Evolutionary conservation across 2,888 invertebrate genomes (phyloP), one percentile per base, ranked within the genome.

Genomic region (Exephanes ischioxanthus): DNA sequence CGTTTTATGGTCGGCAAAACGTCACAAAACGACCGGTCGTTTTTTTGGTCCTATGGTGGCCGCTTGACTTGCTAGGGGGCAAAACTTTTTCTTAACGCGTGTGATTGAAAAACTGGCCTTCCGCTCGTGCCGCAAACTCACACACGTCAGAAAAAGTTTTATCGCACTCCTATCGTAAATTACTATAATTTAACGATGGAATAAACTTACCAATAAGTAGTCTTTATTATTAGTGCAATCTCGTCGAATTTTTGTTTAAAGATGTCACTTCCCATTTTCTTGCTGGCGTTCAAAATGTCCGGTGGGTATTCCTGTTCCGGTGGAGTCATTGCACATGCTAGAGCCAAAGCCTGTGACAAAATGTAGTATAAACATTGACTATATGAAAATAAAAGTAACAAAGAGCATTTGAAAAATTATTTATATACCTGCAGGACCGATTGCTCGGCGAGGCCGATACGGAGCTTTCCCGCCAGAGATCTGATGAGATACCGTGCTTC

Each of bases 401-500:
- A 33, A 68, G 16, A 80, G 77, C 0, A 11, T 14, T 58, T n/a
- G 30, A 22, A 76, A 37, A 37, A 14, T 14, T 1, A 4, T 66
- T 58, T 9, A 83, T 86, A 83, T 90, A 94, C 95, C 92, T 95
- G 95, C 68, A 99, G 95, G 51, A 99, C 96, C 0, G 99, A 99
- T 94, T 99, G 99, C 92, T 99, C 99, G 0, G 99, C 99, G 81
- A 99, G 95, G 0, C 99, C 99, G 89, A 99, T 98, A 68, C 99
- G 96, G 80, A 99, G 95, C 94, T 99, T 99, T 41, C 99, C 99
- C 84, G 97, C 97, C 26, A 99, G 94, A 0, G 98, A 98, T 88
- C 99, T 95, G 76, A 99, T 98, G 19, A 99, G 95, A 93, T 97
- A 99, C 76, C 98, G 95, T 0, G 99, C 98, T 94, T 99, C 99